phyloP scores from a whole-genome alignment of 2,113 vertebrate genomes.

The Emydura subglobosa region DNA sequence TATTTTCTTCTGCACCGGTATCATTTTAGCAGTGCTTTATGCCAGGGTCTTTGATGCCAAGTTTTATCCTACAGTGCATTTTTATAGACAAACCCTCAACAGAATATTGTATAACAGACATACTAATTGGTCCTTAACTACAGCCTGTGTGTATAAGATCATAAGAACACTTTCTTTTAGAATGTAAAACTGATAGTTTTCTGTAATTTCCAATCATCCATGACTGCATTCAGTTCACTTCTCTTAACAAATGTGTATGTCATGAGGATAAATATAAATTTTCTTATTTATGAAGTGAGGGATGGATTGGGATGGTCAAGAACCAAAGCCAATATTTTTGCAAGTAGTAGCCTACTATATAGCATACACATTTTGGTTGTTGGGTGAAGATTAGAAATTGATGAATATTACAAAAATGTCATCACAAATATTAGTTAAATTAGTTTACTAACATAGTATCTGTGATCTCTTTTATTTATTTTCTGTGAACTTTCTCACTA shows the following conservation, averaged over 20 bases:
- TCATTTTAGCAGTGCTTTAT: conserved; percentile 34
- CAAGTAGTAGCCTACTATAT: not conserved
- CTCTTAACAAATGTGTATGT: not conserved
- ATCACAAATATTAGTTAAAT: not conserved
- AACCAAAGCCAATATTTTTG: not conserved
- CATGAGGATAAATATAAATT: not conserved
- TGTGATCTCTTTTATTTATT: not conserved
- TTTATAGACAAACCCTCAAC: conserved; percentile 51
- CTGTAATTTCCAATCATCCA: conserved; percentile 13
- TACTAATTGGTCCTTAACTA: conserved; percentile 39
- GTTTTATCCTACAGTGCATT: conserved; percentile 40
- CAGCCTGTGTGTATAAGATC: not conserved
- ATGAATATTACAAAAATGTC: not conserved
- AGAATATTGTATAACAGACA: conserved; percentile 53
- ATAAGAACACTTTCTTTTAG: not conserved
- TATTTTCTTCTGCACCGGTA: conserved; percentile 12
- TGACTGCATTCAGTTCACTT: not conserved
- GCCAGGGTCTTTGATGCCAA: conserved; percentile 16
- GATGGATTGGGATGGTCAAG: conserved; percentile 12
- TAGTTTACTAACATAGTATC: not conserved
- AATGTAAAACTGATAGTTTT: not conserved
- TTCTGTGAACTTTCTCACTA: not conserved
- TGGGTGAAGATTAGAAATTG: not conserved
- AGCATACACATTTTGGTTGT: not conserved
- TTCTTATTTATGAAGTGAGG: not conserved